A percentile compares a stretch with the other conserved stretches of the same genome.
Evolutionary conservation across 1,140 invertebrate genomes (phyloP).

Genomic region (Anoplolepis gracilipes): DNA sequence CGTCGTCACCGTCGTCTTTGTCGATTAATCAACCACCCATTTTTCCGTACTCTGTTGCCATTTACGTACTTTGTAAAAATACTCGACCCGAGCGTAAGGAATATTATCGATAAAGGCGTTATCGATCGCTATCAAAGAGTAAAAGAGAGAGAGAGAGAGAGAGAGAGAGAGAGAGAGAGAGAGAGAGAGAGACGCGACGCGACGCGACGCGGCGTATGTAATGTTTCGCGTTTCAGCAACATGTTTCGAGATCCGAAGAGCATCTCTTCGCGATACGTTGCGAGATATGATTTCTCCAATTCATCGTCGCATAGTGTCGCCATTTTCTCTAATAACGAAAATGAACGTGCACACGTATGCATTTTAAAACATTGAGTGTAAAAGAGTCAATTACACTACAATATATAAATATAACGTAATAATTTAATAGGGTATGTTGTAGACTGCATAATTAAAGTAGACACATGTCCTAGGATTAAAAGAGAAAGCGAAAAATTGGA

Average conservation of each 20-base stretch:
- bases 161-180: no score
- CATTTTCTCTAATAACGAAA: conserved; percentile 6
- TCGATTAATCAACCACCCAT: neutral
- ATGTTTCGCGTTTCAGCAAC: conserved; percentile 13
- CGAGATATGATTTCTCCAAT: neutral
- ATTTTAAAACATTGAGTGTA: neutral
- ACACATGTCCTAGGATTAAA: neutral
- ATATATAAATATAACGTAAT: neutral
- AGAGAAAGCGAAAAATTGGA: no score
- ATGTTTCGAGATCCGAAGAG: conserved; percentile 5
- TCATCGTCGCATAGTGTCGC: neutral
- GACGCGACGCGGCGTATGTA: neutral
- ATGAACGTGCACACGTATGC: no score
- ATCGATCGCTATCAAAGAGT: conserved; percentile 31
- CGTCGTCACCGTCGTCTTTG: neutral
- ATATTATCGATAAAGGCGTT: conserved; percentile 42
- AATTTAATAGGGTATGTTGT: neutral
- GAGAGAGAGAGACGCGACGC: neutral
- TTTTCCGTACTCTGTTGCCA: neutral
- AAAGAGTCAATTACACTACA: neutral
- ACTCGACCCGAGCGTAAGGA: neutral
- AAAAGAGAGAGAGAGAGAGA: neutral
- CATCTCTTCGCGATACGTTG: neutral
- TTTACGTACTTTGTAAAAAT: neutral
- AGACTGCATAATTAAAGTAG: neutral